Evolutionary conservation across 2,797 vertebrate genomes (phyloP).

Genomic region (Danio albolineatus): DNA sequence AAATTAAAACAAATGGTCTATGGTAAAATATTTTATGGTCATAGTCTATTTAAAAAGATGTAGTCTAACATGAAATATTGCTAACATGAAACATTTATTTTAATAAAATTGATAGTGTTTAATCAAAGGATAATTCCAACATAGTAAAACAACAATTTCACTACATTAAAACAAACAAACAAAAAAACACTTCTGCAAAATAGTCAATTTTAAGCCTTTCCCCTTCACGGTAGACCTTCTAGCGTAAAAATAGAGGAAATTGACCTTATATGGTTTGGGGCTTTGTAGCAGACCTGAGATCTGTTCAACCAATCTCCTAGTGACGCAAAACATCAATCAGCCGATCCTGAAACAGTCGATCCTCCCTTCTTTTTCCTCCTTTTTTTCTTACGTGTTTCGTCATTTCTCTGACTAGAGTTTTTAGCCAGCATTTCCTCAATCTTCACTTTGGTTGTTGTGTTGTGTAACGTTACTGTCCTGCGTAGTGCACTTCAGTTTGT

Average conservation of each 20-base stretch:
- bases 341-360: not conserved
- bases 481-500: not conserved
- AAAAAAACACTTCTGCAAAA: not conserved
- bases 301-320: not conserved
- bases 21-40: no score
- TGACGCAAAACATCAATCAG: not conserved
- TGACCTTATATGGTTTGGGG: slow-evolving; percentile 35
- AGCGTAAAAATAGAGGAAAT: not conserved
- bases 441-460: not conserved
- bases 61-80: no score
- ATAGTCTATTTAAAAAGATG: no score
- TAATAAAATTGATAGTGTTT: no score
- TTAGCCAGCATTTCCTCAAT: slow-evolving; percentile 45
- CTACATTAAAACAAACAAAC: no score
- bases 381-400: slow-evolving; percentile 17
- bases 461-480: not conserved
- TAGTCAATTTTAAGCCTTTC: not conserved
- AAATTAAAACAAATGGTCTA: no score
- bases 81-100: no score
- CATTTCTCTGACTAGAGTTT: slow-evolving; percentile 12
- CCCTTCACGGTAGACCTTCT: not conserved
- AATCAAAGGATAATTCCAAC: not conserved
- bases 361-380: slow-evolving; percentile 11
- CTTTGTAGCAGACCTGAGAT: slow-evolving; percentile 3
- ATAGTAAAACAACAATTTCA: not conserved